Base-by-base conservation (phyloP, 2,797 vertebrate species). In the Capromys pilorides region DNA sequence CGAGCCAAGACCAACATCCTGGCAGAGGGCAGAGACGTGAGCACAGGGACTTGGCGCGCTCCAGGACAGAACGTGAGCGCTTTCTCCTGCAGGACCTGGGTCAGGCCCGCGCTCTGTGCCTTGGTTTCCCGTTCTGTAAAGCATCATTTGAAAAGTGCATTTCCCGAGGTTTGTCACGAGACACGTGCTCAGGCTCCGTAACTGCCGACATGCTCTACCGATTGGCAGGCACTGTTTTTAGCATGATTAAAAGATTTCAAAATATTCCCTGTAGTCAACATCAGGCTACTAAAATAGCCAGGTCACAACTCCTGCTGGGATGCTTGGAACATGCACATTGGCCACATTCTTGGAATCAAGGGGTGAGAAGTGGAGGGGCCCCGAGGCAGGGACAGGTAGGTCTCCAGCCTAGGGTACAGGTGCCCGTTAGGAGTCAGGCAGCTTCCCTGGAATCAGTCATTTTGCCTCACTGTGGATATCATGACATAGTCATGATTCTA, bases 101-200 rank as follows among this genome's bases (percentile, higher is more conserved):
- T 62, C 81, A 39, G 31, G 36, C 18, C 26, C 14, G 2, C 22
- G 24, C 57, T 73, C 33, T 45, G 19, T 33, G 26, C 45, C 31
- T 93, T 16, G 0, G 88, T 80, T 93, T 95, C 71, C 59, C 73
- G 51, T 62, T 64, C 90, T 90, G 18, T 21, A 28, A 95, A 92
- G 49, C 13, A 51, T 10, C 8, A 45, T 28, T 28, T 80, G 61
- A 36, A 80, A 91, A 77, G 79, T 21, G 39, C 82, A 28, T n/a
- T 28, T 84, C 39, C 62, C 45, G 16, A 54, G 67, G 28, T 45
- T 6, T 81, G 77, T 82, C 10, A 4, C 4, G 2, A 51, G 51
- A 41, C 45, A 21, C 0, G 21, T 26, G 39, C 33, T 2, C 2
- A 41, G 71, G 64, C 36, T 81, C 57, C 49, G 24, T 18, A 82